Evolutionary conservation across 2,888 invertebrate genomes (phyloP).

Genomic region (Mythimna lalbum): DNA sequence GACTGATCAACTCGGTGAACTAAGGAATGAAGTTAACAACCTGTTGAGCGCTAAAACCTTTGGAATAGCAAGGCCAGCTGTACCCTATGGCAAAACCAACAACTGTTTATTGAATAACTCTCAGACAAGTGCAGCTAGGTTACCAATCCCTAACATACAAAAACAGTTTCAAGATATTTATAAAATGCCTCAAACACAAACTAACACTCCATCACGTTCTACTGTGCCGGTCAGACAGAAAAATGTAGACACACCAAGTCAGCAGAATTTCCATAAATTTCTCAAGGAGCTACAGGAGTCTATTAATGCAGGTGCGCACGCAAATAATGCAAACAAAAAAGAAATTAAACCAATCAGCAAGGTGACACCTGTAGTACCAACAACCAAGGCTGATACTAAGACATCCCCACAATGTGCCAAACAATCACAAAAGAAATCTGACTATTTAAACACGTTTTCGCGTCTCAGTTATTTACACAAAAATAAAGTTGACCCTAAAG

Average conservation of each 20-base stretch:
- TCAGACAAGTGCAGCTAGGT: constrained; percentile 16
- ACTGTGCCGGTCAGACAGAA: constrained; percentile 21
- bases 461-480: constrained; percentile 86
- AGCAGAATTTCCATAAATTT: constrained; percentile 73
- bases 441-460: constrained; percentile 83
- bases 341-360: constrained; percentile 64
- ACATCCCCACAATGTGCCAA: constrained; percentile 75
- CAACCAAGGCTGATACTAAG: constrained; percentile 62
- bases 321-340: constrained; percentile 52
- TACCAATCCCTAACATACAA: constrained; percentile 23
- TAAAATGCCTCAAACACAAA: constrained; percentile 12
- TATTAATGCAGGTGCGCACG: constrained; percentile 70
- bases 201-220: background rate
- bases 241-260: constrained; percentile 41
- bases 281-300: constrained; percentile 77
- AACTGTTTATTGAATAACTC: constrained; percentile 32
- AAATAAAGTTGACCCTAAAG: constrained; percentile 77
- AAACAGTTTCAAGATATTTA: constrained; percentile 12
- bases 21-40: constrained; percentile 65
- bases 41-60: constrained; percentile 53
- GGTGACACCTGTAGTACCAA: constrained; percentile 64
- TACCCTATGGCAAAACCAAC: constrained; percentile 56
- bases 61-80: constrained; percentile 58
- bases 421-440: constrained; percentile 75
- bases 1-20: constrained; percentile 63